Percentiles rank a stretch among this genome's conserved stretches.
Conservation (phyloP, 2,113 vertebrate species). For the Calidris pugnax region DNA sequence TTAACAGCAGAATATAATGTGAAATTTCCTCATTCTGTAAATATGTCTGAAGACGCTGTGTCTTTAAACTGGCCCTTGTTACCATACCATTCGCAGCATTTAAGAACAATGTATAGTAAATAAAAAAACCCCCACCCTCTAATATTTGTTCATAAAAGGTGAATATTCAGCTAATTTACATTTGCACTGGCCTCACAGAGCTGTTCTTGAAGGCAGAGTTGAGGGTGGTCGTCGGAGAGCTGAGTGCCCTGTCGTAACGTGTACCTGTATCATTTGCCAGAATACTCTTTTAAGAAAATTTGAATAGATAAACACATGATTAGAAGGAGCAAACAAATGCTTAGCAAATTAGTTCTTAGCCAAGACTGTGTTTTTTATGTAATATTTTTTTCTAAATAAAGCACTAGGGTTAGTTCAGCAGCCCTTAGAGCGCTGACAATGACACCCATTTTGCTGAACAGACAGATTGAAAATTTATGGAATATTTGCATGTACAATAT, state of each 20-base stretch:
- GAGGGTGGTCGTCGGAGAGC: not conserved
- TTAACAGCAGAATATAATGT: not conserved
- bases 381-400: slow-evolving; percentile 22
- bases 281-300: not conserved
- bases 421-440: not conserved
- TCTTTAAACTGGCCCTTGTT: slow-evolving; percentile 11
- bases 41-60: not conserved
- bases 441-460: not conserved
- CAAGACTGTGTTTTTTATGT: not conserved
- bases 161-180: not conserved
- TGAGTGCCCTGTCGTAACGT: not conserved
- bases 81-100: not conserved
- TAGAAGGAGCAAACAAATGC: not conserved
- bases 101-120: not conserved
- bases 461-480: not conserved
- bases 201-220: not conserved
- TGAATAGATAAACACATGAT: not conserved
- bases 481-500: slow-evolving; percentile 11
- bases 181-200: not conserved
- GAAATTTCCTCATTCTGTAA: not conserved
- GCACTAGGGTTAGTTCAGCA: not conserved
- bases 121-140: not conserved
- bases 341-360: not conserved
- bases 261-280: not conserved
- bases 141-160: slow-evolving; percentile 26